Base-by-base conservation (phyloP, 2,797 vertebrate genomes). In the Melanotaenia trifasciata region DNA sequence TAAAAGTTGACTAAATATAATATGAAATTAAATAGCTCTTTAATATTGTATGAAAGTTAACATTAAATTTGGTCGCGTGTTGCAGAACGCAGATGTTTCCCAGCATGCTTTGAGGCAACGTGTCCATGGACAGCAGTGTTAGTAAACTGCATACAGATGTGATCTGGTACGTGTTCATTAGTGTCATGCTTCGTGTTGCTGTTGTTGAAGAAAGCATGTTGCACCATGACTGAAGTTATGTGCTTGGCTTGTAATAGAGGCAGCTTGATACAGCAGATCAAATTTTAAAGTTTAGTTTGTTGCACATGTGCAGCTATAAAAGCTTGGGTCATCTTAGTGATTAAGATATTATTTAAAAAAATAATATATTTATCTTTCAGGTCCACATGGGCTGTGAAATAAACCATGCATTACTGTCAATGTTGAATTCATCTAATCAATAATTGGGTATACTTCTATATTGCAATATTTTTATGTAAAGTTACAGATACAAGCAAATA, bases 221-320 rank as follows among this genome's bases (percentile, higher is more conserved):
- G 62, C 62, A 33, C 62, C 45, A 51, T 24, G n/a, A 64, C 20
- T 45, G 28, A 47, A 45, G 45, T 16, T 16, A 16, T 64, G 45
- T 32, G 54, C 54, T 57, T 57, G 28, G 54, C 54, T 57, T 57
- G 54, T 30, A 57, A 28, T 7, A 3, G 28, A 57, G 28, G 54
- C 54, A 32, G 30, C 12, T 32, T 11, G 9, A n/a, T 45, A 12
- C 22, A 26, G 32, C 20, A 43, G 14, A n/a, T n/a, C 7, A 3
- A 30, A 14, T 45, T 10, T 40, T 30, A 26, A 45, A 43, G 14
- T 4, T 16, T 43, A 14, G 59, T n/a, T 12, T 64, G 43, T 11
- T 50, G 28, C 45, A 64, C 43, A 63, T 32, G 28, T 18, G 20
- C 28, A 32, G 54, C 26, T 8, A 30, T 8, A 30, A 28, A 26